Evolutionary conservation across 2,888 invertebrate species (phyloP), one percentile per base, ranked within the genome.

Genomic region (Rhopalosiphum nymphaeae): DNA sequence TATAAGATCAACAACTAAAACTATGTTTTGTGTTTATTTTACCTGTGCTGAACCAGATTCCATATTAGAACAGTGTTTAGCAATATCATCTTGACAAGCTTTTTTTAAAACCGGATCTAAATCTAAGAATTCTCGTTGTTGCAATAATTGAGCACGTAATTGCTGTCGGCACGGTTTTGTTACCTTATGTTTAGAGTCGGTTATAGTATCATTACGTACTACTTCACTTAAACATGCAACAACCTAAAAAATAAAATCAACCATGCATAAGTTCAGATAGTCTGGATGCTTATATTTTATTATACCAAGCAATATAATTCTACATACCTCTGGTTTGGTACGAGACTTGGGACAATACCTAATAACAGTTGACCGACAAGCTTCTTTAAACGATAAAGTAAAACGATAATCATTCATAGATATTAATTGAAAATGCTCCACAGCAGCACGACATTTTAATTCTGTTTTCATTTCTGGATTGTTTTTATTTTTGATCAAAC

Each of bases 371-470:
- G 97, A 97, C 95, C 98, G 98, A 95, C 99, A 99, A 0, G 99
- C 98, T 96, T 99, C 97, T 96, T 99, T 99, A 96, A 99, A 99
- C 96, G 98, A 98, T 95, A 98, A 98, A 1, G 98, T 98, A 96
- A 99, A 99, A 95, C 97, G 98, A 96, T 98, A 99, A 96, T 98
- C 98, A 96, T 99, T 98, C 95, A 99, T 96, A 5, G 98, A 98
- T 95, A 99, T 98, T 95, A 99, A 96, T 96, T 99, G 99, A 95
- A 99, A 99, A 96, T 99, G 99, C 96, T 99, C 99, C 91, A 99
- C 98, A 95, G 99, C 98, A 78, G 98, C 98, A 95, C 98, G 97
- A 96, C 99, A 99, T 96, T 99, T 98, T 95, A 96, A 96, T 95
- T 98, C 97, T 42, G 97, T 96, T 95, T 97, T 97, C 95, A 98